Conservation (phyloP, 37 sponge, comb jelly and placozoan genomes). For the Ephydatia muelleri region DNA sequence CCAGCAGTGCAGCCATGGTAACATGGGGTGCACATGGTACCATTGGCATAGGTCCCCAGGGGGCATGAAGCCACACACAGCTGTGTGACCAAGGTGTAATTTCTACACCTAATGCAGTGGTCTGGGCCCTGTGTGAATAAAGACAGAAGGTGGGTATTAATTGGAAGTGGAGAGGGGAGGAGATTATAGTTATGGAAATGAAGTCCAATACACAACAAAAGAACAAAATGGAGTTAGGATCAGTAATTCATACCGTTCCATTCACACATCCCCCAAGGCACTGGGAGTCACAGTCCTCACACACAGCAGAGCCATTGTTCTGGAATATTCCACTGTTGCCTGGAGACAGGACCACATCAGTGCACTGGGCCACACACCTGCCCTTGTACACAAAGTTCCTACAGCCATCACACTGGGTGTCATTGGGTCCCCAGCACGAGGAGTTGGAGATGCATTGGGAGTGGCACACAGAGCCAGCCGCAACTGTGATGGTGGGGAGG, state of each 20-base stretch:
- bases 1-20: constrained; percentile 49
- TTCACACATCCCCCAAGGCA: constrained; percentile 44
- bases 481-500: not conserved
- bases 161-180: not conserved
- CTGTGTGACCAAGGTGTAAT: not conserved
- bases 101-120: not conserved
- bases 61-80: not conserved
- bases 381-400: not conserved
- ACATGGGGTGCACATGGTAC: not conserved
- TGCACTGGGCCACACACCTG: not conserved
- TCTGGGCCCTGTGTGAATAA: not conserved
- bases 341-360: not conserved
- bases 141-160: not conserved
- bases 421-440: not conserved
- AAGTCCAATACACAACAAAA: not conserved
- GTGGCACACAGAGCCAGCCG: not conserved
- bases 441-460: not conserved
- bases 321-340: not conserved
- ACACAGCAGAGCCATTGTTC: constrained; percentile 21
- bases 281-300: constrained; percentile 53
- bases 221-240: not conserved
- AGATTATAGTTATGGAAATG: not conserved
- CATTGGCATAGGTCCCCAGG: not conserved
- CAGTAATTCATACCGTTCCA: constrained; percentile 28
- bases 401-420: constrained; percentile 1